These are phyloP conservation scores for Actenoides lindsayi DNA, from an alignment of 2,113 vertebrate genomes.

Conservation along the genomic window DNA sequence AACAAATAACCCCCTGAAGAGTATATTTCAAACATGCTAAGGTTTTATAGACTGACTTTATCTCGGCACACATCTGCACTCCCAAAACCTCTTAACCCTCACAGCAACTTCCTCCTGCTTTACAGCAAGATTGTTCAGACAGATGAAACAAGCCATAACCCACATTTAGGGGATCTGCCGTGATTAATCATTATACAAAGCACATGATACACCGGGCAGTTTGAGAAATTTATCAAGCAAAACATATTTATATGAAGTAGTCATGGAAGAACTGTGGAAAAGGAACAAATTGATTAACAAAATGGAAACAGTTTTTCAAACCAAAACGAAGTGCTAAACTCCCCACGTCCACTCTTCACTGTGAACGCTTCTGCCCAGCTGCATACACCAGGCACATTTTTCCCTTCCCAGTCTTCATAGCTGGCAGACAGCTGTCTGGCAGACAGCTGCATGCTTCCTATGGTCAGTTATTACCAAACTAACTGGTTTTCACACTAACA, in stretches of 20 bases:
- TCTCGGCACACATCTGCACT: background rate
- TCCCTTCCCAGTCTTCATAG: background rate
- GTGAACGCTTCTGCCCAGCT: background rate
- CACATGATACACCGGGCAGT: background rate
- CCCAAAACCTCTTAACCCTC: background rate
- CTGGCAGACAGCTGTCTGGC: background rate
- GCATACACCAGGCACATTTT: background rate
- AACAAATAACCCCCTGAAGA: background rate
- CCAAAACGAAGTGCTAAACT: background rate
- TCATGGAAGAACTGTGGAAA: background rate
- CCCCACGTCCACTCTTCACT: accelerated
- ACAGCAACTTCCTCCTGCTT: background rate
- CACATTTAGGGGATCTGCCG: background rate
- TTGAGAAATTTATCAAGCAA: background rate
- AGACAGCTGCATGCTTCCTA: background rate
- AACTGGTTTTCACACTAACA: background rate
- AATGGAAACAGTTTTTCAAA: background rate
- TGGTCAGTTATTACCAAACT: background rate
- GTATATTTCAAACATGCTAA: background rate
- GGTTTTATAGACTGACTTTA: background rate
- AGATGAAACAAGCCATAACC: background rate
- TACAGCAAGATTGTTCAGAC: background rate
- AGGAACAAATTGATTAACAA: background rate
- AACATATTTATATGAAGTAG: background rate
- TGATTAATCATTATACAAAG: background rate